Conservation (phyloP, 2,113 vertebrate genomes). For the Arothron firmamentum region DNA sequence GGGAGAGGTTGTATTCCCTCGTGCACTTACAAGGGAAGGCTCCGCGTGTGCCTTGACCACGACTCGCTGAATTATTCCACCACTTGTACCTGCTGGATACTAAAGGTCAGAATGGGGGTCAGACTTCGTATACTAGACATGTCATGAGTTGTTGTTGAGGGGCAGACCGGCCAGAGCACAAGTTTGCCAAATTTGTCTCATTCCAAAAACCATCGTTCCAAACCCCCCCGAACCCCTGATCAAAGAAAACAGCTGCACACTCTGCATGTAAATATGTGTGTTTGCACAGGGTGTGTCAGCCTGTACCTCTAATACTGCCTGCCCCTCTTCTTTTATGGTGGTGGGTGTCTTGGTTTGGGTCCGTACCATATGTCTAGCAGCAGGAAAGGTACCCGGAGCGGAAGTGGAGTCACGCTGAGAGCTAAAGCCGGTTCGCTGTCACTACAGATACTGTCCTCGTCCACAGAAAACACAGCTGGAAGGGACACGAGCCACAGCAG, state of each 20-base stretch:
- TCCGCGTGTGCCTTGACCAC: too few species aligned
- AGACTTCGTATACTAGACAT: too few species aligned
- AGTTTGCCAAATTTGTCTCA: too few species aligned
- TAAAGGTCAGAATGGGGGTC: too few species aligned
- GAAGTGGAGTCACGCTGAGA: constrained; percentile 24
- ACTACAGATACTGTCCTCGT: constrained; percentile 49
- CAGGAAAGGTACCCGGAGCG: constrained; percentile 11
- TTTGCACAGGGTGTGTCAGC: constrained; percentile 38
- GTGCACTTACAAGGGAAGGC: too few species aligned
- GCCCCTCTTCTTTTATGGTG: constrained; percentile 30
- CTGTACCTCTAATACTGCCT: constrained; percentile 30
- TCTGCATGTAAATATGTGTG: constrained; percentile 4
- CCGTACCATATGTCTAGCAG: constrained; percentile 48
- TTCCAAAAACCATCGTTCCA: too few species aligned
- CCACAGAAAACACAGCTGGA: constrained; percentile 33
- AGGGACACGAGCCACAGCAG: constrained; percentile 22
- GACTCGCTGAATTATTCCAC: too few species aligned
- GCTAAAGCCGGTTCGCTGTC: constrained; percentile 43
- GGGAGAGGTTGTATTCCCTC: too few species aligned
- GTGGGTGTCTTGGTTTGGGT: constrained; percentile 40
- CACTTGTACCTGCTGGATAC: too few species aligned
- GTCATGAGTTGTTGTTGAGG: too few species aligned
- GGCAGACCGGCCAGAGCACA: too few species aligned
- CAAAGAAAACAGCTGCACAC: not conserved
- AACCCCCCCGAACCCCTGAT: too few species aligned